A percentile compares a stretch with the other conserved stretches of the same genome.
Conservation (phyloP, 1,140 invertebrate genomes). For the Tetragonula clypearis region DNA sequence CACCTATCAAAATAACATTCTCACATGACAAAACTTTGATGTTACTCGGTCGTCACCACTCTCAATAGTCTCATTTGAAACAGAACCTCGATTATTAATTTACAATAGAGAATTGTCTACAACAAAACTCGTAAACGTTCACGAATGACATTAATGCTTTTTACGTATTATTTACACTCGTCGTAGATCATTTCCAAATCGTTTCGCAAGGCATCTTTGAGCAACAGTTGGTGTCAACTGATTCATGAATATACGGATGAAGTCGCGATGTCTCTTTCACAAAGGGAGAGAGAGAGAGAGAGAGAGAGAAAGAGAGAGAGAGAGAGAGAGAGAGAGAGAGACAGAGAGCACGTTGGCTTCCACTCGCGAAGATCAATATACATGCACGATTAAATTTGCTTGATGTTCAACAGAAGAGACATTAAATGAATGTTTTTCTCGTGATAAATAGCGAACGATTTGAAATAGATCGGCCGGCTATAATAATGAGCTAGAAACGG, state of each 20-base stretch:
- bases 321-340: no score
- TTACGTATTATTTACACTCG: conserved; percentile 62
- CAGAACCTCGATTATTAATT: conserved; percentile 53
- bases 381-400: not conserved
- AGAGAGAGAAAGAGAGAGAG: no score
- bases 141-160: conserved; percentile 65
- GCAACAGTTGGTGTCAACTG: conserved; percentile 39
- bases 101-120: conserved; percentile 57
- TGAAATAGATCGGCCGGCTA: conserved; percentile 56
- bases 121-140: conserved; percentile 60
- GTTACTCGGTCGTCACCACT: conserved; percentile 34
- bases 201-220: conserved; percentile 66
- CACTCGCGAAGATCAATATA: not conserved
- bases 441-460: conserved; percentile 53
- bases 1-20: conserved; percentile 62
- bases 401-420: not conserved
- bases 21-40: conserved; percentile 58
- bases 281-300: no score
- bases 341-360: not conserved
- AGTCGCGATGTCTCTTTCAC: not conserved
- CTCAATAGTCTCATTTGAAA: conserved; percentile 46
- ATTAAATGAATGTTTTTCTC: not conserved
- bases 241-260: conserved; percentile 2
- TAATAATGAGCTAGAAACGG: conserved; percentile 67
- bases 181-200: conserved; percentile 65